Percentiles rank a stretch among this genome's conserved stretches.
Conservation (phyloP, 2,113 vertebrate species). For the Psittacula cyanocephala region DNA sequence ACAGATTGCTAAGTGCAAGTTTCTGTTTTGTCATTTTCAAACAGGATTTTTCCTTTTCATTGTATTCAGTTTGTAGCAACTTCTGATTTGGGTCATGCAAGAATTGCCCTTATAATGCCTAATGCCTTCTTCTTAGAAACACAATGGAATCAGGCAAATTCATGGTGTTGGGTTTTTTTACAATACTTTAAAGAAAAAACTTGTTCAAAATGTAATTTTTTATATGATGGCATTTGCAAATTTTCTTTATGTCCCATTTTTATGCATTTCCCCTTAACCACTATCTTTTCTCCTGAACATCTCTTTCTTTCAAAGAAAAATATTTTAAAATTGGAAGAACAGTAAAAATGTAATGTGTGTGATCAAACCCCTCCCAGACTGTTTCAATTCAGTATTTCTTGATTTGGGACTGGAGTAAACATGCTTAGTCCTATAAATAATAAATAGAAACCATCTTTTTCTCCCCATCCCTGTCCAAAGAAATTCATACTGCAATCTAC, state of each 20-base stretch:
- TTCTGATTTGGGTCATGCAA: background rate
- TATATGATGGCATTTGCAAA: background rate
- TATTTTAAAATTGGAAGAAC: slow-evolving; percentile 3
- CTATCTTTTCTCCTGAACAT: background rate
- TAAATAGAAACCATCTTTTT: background rate
- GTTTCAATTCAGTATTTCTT: slow-evolving; percentile 13
- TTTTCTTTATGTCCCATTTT: slow-evolving; percentile 1
- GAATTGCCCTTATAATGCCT: slow-evolving; percentile 1
- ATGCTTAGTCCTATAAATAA: background rate
- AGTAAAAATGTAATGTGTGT: slow-evolving; percentile 3
- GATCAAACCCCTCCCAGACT: background rate
- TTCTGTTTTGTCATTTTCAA: background rate
- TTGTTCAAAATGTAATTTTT: background rate
- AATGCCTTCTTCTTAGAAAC: background rate
- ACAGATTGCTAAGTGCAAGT: background rate
- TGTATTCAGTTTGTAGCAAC: background rate
- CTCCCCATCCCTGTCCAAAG: background rate
- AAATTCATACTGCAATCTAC: background rate
- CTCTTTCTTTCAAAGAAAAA: slow-evolving; percentile 13
- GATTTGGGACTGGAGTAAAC: background rate
- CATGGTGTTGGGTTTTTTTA: background rate
- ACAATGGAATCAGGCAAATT: background rate
- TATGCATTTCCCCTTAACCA: background rate
- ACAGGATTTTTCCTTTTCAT: background rate
- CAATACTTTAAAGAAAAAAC: background rate